Percentiles rank a stretch among this genome's conserved stretches.
These are phyloP conservation scores for Archaeoteleia sp. DNA, from an alignment of 2,888 invertebrate genomes.

Conservation along the genomic window DNA sequence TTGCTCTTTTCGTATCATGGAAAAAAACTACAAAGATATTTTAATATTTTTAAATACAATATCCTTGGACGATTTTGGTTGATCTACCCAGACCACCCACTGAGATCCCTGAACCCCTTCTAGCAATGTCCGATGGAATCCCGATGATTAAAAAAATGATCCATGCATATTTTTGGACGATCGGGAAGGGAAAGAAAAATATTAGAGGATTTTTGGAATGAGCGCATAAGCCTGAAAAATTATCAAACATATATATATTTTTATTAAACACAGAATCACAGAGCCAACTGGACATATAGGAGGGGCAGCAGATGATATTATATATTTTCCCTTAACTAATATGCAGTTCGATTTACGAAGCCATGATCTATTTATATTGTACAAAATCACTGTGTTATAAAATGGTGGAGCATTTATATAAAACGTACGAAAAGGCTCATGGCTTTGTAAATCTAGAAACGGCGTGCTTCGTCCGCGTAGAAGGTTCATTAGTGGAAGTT, in stretches of 20 bases:
- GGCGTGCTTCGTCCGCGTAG: constrained; percentile 57
- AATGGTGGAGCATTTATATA: constrained; percentile 59
- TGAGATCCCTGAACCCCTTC: no score
- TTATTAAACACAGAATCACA: constrained; percentile 74
- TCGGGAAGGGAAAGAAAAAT: constrained; percentile 1
- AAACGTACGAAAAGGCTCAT: constrained; percentile 61
- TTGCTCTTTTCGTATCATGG: no score
- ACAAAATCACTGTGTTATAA: constrained; percentile 65
- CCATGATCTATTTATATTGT: constrained; percentile 54
- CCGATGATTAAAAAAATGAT: no score
- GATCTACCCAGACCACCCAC: no score
- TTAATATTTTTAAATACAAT: no score
- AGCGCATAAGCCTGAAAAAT: constrained; percentile 50
- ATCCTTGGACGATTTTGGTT: no score
- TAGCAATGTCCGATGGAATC: no score
- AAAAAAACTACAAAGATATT: no score
- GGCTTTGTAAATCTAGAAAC: constrained; percentile 49
- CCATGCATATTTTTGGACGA: not conserved
- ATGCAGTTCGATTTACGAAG: constrained; percentile 49
- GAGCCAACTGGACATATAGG: constrained; percentile 72
- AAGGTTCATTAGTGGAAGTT: constrained; percentile 68
- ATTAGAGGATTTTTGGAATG: constrained; percentile 21
- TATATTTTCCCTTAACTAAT: constrained; percentile 39
- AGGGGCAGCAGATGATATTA: constrained; percentile 63
- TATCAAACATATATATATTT: constrained; percentile 65